Evolutionary conservation across 1,140 invertebrate genomes (phyloP), one percentile per base, ranked within the genome.

Genomic region (Popillia japonica): DNA sequence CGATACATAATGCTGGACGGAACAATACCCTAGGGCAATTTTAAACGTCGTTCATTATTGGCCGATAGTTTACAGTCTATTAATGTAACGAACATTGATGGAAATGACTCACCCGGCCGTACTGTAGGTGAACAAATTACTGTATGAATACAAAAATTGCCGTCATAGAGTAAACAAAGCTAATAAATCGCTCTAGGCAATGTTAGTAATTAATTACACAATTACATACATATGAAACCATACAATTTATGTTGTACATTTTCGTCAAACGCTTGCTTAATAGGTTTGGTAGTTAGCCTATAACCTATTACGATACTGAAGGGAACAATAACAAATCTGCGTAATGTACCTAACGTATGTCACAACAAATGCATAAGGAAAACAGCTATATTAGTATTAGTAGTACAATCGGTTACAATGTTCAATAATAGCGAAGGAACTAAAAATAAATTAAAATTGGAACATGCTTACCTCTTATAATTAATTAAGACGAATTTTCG

Each of bases 51-150:
- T 68, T 68, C 61, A 22, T 68, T 68, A 68, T 68, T 68, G 61
- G 20, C 61, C 61, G 61, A 68, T 68, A 68, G 61, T 68, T 68
- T 68, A 68, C 61, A 68, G 61, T 68, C 61, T 68, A 68, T 68
- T 68, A 68, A 20, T 34, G 61, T 22, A 22, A 22, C 61, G 22
- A 7, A 14, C 61, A 68, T 27, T 68, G 61, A 68, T 68, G 61
- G 61, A 68, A 68, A 68, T 68, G 61, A 68, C 17, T 68, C 61
- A 68, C 61, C 61, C 61, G 61, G 11, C 61, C 22, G 61, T 68
- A 3, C 61, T 22, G 22, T 68, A 68, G 27, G 61, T 68, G 22
- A n/a, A 55, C 14, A 55, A 68, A 68, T 68, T 68, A 20, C 61
- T 34, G 6, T 14, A 10, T 22, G 48, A 68, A 68, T 27, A 20